A percentile compares a stretch with the other conserved stretches of the same genome.
Conservation (phyloP, 2,797 vertebrate genomes). For the Numenius phaeopus region DNA sequence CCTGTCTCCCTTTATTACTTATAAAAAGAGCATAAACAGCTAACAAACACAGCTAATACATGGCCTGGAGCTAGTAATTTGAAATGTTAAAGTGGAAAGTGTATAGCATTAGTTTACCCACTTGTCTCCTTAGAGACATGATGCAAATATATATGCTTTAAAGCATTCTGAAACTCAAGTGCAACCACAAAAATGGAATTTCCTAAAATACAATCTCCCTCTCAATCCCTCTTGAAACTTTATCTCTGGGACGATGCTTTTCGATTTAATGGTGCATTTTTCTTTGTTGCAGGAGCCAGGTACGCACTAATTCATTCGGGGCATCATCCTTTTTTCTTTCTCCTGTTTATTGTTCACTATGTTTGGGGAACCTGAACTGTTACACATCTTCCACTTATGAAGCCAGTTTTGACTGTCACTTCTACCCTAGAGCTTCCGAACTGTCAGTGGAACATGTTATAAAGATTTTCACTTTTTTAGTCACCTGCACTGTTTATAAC, state of each 20-base stretch:
- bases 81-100: constrained; percentile 40
- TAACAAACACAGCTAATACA: constrained; percentile 34
- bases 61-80: constrained; percentile 32
- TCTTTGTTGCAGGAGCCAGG: background rate
- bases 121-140: constrained; percentile 18
- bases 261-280: background rate
- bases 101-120: constrained; percentile 1
- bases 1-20: constrained; percentile 25
- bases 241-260: background rate
- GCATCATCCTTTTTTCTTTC: background rate
- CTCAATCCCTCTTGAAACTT: background rate
- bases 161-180: background rate
- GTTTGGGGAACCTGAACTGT: background rate
- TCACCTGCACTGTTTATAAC: constrained; percentile 23
- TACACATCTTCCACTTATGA: background rate
- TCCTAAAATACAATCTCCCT: background rate
- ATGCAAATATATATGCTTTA: constrained; percentile 13
- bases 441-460: background rate
- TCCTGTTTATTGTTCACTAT: background rate
- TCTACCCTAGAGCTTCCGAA: background rate
- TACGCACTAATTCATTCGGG: background rate
- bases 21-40: constrained; percentile 23
- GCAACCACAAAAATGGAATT: background rate
- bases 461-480: background rate
- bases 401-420: background rate